These are phyloP conservation scores for Elgaria multicarinata DNA, from an alignment of 2,113 vertebrate species.

Conservation along the genomic window DNA sequence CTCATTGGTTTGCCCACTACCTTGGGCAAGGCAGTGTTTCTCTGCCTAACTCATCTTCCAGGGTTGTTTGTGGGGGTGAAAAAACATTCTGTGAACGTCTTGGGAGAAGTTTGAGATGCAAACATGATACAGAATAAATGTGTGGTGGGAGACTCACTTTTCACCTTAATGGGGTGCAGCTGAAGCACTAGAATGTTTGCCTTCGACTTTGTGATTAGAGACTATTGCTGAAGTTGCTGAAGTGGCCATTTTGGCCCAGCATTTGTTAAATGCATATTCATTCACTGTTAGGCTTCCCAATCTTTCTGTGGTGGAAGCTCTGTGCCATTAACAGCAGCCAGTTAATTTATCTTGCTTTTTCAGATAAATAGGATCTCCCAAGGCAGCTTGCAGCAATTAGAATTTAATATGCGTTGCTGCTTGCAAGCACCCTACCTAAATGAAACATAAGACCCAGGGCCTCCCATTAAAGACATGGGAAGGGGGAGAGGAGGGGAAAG, in stretches of 20 bases:
- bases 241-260: not conserved
- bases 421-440: not conserved
- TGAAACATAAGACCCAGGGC: not conserved
- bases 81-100: not conserved
- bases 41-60: not conserved
- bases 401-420: not conserved
- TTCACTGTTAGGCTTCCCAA: not conserved
- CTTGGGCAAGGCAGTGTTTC: not conserved
- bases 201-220: not conserved
- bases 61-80: not conserved
- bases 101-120: not conserved
- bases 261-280: not conserved
- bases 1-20: not conserved
- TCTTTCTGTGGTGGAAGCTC: too few species aligned
- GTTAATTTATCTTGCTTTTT: not conserved
- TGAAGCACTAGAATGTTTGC: not conserved
- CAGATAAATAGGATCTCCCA: not conserved
- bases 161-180: not conserved
- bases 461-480: not conserved
- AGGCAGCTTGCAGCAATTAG: not conserved
- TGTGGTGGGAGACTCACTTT: not conserved
- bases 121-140: not conserved
- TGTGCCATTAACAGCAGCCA: not conserved
- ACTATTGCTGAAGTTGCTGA: not conserved
- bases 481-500: not conserved